These are phyloP conservation scores for Empidonax alnorum DNA, from an alignment of 2,113 vertebrate species.

Conservation along the genomic window DNA sequence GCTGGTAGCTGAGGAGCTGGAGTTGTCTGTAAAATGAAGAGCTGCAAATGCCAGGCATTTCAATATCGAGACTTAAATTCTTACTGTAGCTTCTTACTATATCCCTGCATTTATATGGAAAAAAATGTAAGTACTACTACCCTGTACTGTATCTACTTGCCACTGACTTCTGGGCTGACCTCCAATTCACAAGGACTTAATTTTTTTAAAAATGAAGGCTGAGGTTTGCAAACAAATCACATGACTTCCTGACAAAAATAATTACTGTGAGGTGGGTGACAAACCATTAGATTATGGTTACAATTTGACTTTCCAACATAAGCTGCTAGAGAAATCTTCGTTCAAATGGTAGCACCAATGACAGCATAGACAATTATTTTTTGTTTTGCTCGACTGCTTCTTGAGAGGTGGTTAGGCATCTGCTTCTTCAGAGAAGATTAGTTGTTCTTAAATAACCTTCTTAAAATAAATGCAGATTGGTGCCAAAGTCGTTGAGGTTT, in stretches of 20 bases:
- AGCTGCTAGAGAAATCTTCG: background rate
- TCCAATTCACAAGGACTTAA: background rate
- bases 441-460: background rate
- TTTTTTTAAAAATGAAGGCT: background rate
- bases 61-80: background rate
- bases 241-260: background rate
- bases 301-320: background rate
- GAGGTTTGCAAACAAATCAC: background rate
- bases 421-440: background rate
- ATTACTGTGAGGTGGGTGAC: background rate
- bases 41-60: background rate
- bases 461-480: background rate
- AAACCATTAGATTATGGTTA: background rate
- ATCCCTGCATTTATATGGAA: background rate
- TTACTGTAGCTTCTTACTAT: background rate
- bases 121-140: background rate
- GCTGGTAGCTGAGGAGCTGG: background rate
- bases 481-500: background rate
- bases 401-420: background rate
- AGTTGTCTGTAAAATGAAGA: background rate
- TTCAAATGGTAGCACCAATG: background rate
- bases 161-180: background rate
- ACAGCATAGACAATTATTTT: background rate
- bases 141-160: rapidly evolving
- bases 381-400: background rate